Evolutionary conservation across 2,113 vertebrate species (phyloP).

Genomic region (Clinocottus analis): DNA sequence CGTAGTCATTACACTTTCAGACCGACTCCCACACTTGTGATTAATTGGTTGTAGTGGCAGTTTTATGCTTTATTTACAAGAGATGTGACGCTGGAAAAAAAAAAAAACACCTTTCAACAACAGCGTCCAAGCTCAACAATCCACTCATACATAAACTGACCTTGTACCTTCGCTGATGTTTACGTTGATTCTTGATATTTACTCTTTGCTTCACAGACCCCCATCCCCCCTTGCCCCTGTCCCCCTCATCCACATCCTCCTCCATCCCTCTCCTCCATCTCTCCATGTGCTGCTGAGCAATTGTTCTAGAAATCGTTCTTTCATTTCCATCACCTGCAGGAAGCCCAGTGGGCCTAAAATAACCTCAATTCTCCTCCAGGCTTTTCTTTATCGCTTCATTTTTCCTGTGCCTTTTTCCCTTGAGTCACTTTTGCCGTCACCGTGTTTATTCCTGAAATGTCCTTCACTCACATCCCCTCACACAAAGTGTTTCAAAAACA

Average conservation of each 20-base stretch:
- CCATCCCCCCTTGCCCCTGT: neutral
- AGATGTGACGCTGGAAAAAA: too few relatives aligned
- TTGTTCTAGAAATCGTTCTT: constrained; percentile 78
- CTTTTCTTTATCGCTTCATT: constrained; percentile 74
- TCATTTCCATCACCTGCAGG: constrained; percentile 85
- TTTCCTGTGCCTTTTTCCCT: constrained; percentile 79
- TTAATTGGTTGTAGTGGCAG: constrained; percentile 37
- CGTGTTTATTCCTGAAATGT: constrained; percentile 71
- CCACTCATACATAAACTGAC: constrained; percentile 44
- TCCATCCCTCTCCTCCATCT: constrained; percentile 55
- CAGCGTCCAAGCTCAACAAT: constrained; percentile 22
- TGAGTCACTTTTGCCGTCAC: constrained; percentile 66
- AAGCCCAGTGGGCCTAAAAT: constrained; percentile 81
- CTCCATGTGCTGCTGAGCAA: constrained; percentile 70
- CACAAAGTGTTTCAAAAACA: constrained; percentile 46
- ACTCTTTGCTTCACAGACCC: constrained; percentile 16
- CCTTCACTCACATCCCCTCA: constrained; percentile 49
- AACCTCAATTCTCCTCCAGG: constrained; percentile 71
- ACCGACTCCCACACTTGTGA: constrained; percentile 39
- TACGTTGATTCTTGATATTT: constrained; percentile 49
- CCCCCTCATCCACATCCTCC: constrained; percentile 43
- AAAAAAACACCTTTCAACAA: constrained; percentile 50
- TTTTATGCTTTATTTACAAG: constrained; percentile 53
- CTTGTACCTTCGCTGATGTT: constrained; percentile 58
- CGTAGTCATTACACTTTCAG: constrained; percentile 3